These are phyloP conservation scores for Phalacrocorax pelagicus DNA, from an alignment of 2,113 vertebrate species.

Conservation along the genomic window DNA sequence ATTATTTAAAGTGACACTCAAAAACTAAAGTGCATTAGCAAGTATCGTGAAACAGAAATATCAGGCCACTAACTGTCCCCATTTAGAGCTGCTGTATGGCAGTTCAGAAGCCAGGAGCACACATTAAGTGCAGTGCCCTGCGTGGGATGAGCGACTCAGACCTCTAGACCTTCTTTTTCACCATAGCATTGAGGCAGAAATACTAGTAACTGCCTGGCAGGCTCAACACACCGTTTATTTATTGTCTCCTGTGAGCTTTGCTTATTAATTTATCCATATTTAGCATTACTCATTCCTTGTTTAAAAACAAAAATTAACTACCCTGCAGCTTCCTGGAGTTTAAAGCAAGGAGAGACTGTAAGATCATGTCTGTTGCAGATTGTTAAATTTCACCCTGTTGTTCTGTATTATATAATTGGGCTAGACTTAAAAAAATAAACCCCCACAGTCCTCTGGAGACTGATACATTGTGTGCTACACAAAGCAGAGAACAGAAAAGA, in stretches of 20 bases:
- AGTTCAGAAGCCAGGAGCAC: not conserved
- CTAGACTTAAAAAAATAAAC: not conserved
- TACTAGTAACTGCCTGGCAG: not conserved
- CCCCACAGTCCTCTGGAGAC: not conserved
- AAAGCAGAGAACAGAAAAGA: not conserved
- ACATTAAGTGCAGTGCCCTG: not conserved
- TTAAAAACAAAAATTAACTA: constrained; percentile 12
- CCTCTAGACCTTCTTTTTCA: not conserved
- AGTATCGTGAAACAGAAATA: not conserved
- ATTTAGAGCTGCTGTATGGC: not conserved
- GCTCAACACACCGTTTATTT: not conserved
- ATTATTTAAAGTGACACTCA: constrained; percentile 2
- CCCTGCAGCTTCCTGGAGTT: not conserved
- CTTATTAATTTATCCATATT: not conserved
- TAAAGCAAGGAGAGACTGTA: not conserved
- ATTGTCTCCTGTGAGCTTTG: not conserved
- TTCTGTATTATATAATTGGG: not conserved
- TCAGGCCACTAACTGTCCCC: not conserved
- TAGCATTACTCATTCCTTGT: not conserved
- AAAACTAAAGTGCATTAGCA: not conserved
- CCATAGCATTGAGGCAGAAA: not conserved
- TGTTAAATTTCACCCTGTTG: not conserved
- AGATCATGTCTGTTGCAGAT: not conserved
- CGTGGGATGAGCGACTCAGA: not conserved
- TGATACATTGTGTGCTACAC: not conserved